These are phyloP conservation scores for Caenorhabditis drosophilae DNA, from an alignment of 2,888 invertebrate species.

Conservation along the genomic window DNA sequence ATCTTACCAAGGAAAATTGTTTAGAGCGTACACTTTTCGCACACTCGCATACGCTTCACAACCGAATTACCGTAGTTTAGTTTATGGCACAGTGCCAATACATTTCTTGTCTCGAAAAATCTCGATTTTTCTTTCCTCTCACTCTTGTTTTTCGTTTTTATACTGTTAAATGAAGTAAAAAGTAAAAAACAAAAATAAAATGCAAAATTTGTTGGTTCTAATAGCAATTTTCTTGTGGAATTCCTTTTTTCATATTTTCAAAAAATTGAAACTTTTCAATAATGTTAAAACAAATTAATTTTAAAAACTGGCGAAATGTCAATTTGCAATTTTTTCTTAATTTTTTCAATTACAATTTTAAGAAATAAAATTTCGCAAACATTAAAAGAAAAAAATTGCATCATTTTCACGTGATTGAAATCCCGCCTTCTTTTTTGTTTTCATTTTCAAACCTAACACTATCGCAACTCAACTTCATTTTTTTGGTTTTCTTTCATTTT, in stretches of 20 bases:
- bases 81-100: slow-evolving; percentile 13
- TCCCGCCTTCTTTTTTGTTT: background rate
- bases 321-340: too few species aligned
- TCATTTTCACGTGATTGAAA: slow-evolving; percentile 27
- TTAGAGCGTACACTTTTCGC: slow-evolving; percentile 15
- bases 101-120: slow-evolving; percentile 21
- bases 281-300: background rate
- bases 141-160: background rate
- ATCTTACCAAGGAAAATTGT: slow-evolving; percentile 1
- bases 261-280: slow-evolving; percentile 1
- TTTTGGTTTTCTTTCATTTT: background rate
- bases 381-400: slow-evolving; percentile 7
- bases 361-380: too few species aligned
- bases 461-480: too few species aligned
- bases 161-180: background rate
- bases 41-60: slow-evolving; percentile 38
- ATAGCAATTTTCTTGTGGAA: too few species aligned
- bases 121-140: background rate
- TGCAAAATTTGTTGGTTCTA: too few species aligned
- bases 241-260: background rate
- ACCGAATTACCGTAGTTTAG: slow-evolving; percentile 27
- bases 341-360: too few species aligned
- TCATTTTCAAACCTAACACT: too few species aligned
- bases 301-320: background rate
- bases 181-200: background rate